Percentiles rank a stretch among this genome's conserved stretches.
Evolutionary conservation across 2,888 invertebrate species (phyloP).

Genomic region (Conomelus anceps): DNA sequence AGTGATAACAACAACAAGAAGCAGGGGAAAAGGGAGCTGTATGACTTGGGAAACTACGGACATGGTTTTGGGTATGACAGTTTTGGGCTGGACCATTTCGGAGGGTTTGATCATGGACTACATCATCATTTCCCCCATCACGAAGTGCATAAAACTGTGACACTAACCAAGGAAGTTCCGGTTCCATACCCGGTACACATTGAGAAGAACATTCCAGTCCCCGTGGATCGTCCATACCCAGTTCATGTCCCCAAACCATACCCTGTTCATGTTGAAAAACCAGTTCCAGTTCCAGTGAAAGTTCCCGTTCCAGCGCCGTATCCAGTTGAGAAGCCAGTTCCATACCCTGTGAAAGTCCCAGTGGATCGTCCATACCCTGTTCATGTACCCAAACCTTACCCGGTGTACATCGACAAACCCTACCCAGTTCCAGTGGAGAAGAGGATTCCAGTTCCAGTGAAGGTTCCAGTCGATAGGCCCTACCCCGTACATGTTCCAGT

Average conservation of each 20-base stretch:
- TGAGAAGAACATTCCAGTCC: constrained; percentile 38
- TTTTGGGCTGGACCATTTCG: neutral
- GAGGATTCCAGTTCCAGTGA: constrained; percentile 39
- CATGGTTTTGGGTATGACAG: neutral
- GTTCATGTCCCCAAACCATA: constrained; percentile 43
- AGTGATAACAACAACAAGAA: constrained; percentile 28
- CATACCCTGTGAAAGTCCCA: constrained; percentile 34
- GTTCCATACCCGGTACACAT: constrained; percentile 43
- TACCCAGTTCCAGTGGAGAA: constrained; percentile 39
- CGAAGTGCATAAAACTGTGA: constrained; percentile 34
- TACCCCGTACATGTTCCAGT: neutral
- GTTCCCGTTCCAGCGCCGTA: constrained; percentile 45
- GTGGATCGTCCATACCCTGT: constrained; percentile 33
- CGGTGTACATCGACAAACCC: constrained; percentile 35
- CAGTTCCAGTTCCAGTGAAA: constrained; percentile 46
- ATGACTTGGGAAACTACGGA: constrained; percentile 39
- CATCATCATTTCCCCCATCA: constrained; percentile 9
- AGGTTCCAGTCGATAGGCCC: neutral
- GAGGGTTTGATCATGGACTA: neutral
- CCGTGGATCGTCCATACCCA: constrained; percentile 40
- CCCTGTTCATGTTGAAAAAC: constrained; percentile 42
- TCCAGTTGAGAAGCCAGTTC: constrained; percentile 35
- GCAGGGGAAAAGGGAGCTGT: constrained; percentile 46
- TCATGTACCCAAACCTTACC: constrained; percentile 36
- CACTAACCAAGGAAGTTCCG: constrained; percentile 46